A percentile compares a stretch with the other conserved stretches of the same genome.
These are phyloP conservation scores for Micoletzkya japonica DNA, from an alignment of 2,888 invertebrate species.

Conservation along the genomic window DNA sequence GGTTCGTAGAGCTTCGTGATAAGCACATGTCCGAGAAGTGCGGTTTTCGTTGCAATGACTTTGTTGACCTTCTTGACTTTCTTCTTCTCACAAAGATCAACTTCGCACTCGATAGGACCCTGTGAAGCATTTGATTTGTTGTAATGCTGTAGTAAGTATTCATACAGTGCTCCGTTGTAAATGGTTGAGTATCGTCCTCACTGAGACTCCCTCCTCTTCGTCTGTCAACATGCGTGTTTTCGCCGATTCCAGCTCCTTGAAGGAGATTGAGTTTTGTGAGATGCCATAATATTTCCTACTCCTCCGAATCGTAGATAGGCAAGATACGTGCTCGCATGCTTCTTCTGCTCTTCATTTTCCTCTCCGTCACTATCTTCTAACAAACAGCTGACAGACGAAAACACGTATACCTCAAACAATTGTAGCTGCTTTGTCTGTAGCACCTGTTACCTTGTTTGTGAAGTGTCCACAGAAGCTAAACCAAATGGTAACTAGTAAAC, in stretches of 20 bases:
- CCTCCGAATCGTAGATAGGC: constrained; percentile 54
- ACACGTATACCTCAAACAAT: constrained; percentile 51
- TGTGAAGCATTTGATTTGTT: constrained; percentile 28
- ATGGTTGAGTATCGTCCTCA: constrained; percentile 54
- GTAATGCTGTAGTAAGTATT: neutral
- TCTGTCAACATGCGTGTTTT: constrained; percentile 48
- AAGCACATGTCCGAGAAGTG: constrained; percentile 53
- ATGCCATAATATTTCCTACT: constrained; percentile 21
- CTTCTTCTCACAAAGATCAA: constrained; percentile 36
- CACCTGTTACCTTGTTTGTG: constrained; percentile 51
- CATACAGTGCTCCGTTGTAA: constrained; percentile 42
- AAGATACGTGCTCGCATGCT: constrained; percentile 45
- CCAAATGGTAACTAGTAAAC: constrained; percentile 57
- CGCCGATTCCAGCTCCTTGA: constrained; percentile 47
- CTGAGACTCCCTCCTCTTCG: constrained; percentile 58
- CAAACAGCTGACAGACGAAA: constrained; percentile 51
- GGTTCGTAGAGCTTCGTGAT: too few species aligned
- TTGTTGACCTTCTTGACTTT: constrained; percentile 3
- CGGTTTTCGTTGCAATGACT: constrained; percentile 34
- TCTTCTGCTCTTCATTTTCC: constrained; percentile 31
- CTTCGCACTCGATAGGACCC: constrained; percentile 40
- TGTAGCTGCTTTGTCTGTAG: neutral
- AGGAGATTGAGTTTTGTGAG: too few species aligned
- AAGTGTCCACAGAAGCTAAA: constrained; percentile 63
- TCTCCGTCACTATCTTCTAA: constrained; percentile 28